A percentile compares a stretch with the other conserved stretches of the same genome.
phyloP scores from a whole-genome alignment of 1,140 invertebrate species.

The Scaptomyza hsui region DNA sequence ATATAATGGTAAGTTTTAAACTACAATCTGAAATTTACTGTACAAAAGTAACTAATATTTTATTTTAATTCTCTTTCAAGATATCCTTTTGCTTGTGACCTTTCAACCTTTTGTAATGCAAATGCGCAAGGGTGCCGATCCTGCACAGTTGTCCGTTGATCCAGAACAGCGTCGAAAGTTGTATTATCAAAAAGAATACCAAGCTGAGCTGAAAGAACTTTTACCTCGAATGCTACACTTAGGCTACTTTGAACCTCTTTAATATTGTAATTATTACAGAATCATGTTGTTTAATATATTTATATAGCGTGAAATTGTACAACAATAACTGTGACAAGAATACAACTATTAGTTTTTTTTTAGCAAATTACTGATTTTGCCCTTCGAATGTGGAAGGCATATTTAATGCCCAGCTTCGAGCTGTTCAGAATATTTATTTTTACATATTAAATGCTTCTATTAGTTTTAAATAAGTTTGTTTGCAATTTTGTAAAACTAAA shows the following conservation, averaged over 20 bases:
- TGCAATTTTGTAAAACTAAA: no score
- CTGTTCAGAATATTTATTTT: no score
- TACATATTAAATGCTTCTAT: no score
- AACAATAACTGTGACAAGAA: no score
- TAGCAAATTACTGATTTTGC: no score
- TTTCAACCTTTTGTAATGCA: conserved; percentile 5
- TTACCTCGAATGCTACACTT: conserved; percentile 1
- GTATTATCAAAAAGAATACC: conserved; percentile 13
- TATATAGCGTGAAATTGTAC: no score
- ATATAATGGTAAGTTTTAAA: background rate
- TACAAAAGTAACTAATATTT: no score
- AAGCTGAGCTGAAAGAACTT: conserved; percentile 5
- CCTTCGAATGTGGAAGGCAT: no score
- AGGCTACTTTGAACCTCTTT: conserved; percentile 1
- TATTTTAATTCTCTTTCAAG: background rate
- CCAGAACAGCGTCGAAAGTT: background rate
- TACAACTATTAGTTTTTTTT: no score
- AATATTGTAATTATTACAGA: background rate
- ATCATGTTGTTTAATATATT: no score
- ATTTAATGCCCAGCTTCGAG: no score
- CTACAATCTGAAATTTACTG: background rate
- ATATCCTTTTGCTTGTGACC: background rate
- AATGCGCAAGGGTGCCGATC: conserved; percentile 6
- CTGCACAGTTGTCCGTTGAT: background rate
- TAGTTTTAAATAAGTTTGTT: no score